Percentiles rank a stretch among this genome's conserved stretches.
Conservation (phyloP, 1,140 invertebrate species). For the Zaprionus gabonicus region DNA sequence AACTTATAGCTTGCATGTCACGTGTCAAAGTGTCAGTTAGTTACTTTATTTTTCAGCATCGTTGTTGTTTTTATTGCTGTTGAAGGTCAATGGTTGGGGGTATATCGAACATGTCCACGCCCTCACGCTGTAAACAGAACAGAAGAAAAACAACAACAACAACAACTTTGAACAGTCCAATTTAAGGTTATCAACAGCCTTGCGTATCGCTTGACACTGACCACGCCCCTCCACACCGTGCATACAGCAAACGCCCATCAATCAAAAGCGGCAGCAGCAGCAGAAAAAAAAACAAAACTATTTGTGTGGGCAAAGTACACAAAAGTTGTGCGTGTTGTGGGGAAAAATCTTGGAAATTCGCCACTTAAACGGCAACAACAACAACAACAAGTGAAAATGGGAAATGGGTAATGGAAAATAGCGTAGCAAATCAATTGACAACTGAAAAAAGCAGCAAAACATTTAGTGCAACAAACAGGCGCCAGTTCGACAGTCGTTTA, state of each 20-base stretch:
- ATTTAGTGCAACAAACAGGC: conserved; percentile 60
- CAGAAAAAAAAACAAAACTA: neutral
- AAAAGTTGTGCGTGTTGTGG: conserved; percentile 20
- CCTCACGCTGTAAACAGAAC: conserved; percentile 62
- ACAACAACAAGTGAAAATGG: neutral
- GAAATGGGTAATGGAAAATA: conserved; percentile 39
- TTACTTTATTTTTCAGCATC: conserved; percentile 8
- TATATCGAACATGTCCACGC: neutral
- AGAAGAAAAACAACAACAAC: conserved; percentile 19
- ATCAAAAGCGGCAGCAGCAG: conserved; percentile 18
- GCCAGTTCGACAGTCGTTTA: conserved; percentile 38
- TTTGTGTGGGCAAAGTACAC: conserved; percentile 6
- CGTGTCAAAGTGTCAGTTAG: conserved; percentile 68
- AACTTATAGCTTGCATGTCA: conserved; percentile 57
- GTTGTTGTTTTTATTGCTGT: neutral
- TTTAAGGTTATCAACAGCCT: conserved; percentile 63
- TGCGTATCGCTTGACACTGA: conserved; percentile 27
- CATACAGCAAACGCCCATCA: conserved; percentile 33
- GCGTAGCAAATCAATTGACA: conserved; percentile 72
- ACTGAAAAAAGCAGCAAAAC: conserved; percentile 63
- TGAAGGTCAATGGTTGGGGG: conserved; percentile 14
- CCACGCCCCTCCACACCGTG: conserved; percentile 9
- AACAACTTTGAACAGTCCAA: conserved; percentile 29
- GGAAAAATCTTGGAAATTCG: conserved; percentile 31
- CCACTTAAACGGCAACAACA: conserved; percentile 17